Evolutionary conservation across 2,888 invertebrate species (phyloP).

Genomic region (Athetis lepigone): DNA sequence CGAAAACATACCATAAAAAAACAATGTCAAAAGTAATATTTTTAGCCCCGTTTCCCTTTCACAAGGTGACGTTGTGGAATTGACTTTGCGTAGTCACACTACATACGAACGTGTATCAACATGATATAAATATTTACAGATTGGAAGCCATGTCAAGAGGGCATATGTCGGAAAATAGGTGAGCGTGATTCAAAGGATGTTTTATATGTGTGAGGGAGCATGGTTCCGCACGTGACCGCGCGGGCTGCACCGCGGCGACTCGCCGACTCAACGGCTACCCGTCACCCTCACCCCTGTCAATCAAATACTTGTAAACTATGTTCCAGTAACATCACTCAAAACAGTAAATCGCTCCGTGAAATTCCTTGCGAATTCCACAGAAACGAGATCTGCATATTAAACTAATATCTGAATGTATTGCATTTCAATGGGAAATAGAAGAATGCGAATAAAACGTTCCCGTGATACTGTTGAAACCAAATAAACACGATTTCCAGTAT

Average conservation of each 20-base stretch:
- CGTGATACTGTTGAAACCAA: conserved; percentile 3
- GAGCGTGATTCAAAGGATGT: conserved; percentile 72
- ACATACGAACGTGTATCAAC: conserved; percentile 54
- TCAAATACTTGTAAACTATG: conserved; percentile 75
- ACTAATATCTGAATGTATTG: conserved; percentile 37
- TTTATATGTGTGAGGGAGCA: conserved; percentile 58
- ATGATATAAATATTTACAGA: conserved; percentile 63
- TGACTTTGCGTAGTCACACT: conserved; percentile 55
- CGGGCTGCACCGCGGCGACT: conserved; percentile 40
- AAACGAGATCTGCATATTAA: conserved; percentile 46
- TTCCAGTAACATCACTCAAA: conserved; percentile 72
- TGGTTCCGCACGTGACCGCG: conserved; percentile 65
- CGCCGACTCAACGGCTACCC: conserved; percentile 44
- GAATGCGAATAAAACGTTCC: conserved; percentile 7
- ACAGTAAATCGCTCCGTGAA: conserved; percentile 57
- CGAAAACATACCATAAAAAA: conserved; percentile 46
- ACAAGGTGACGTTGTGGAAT: conserved; percentile 45
- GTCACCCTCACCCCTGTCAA: conserved; percentile 77
- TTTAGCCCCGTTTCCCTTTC: conserved; percentile 45
- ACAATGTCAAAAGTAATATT: conserved; percentile 54
- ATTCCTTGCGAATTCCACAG: conserved; percentile 47
- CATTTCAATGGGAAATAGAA: conserved; percentile 30
- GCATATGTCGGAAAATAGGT: conserved; percentile 74
- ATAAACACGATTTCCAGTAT: conserved; percentile 12
- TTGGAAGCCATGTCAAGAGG: conserved; percentile 67